These are phyloP conservation scores for Narcine bancroftii DNA, from an alignment of 2,113 vertebrate species.

Conservation along the genomic window DNA sequence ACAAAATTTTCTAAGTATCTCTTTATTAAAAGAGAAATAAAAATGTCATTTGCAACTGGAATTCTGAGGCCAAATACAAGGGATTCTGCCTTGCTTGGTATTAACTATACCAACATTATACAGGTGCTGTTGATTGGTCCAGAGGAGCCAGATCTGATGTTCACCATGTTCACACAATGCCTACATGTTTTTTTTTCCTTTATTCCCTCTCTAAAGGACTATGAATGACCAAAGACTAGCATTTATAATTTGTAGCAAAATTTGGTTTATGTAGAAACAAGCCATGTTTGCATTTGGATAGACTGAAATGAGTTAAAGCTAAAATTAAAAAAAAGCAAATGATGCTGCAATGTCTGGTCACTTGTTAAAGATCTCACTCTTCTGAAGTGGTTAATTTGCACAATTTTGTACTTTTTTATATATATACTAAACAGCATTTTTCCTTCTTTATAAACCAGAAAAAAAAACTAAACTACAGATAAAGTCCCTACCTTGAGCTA, in stretches of 20 bases:
- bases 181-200: conserved; percentile 44
- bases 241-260: conserved; percentile 67
- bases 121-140: conserved; percentile 44
- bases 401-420: conserved; percentile 66
- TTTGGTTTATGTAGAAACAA: conserved; percentile 79
- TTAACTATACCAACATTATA: conserved; percentile 44
- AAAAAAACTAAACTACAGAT: conserved; percentile 69
- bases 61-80: conserved; percentile 52
- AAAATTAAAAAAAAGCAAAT: conserved; percentile 58
- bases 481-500: conserved; percentile 61
- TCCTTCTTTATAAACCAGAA: conserved; percentile 73
- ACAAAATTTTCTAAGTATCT: conserved; percentile 50
- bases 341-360: conserved; percentile 61
- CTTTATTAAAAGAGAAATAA: conserved; percentile 55
- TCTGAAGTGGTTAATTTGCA: conserved; percentile 78
- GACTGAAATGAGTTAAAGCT: conserved; percentile 77
- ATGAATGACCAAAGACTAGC: conserved; percentile 55
- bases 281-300: conserved; percentile 72
- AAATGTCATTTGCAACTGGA: conserved; percentile 54
- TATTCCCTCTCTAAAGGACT: conserved; percentile 46
- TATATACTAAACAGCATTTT: conserved; percentile 62
- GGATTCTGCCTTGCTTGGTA: conserved; percentile 42
- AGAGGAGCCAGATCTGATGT: conserved; percentile 46
- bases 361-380: conserved; percentile 62
- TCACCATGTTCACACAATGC: conserved; percentile 44